Evolutionary conservation across 2,888 invertebrate species (phyloP).

Genomic region (Copidosoma aretas): DNA sequence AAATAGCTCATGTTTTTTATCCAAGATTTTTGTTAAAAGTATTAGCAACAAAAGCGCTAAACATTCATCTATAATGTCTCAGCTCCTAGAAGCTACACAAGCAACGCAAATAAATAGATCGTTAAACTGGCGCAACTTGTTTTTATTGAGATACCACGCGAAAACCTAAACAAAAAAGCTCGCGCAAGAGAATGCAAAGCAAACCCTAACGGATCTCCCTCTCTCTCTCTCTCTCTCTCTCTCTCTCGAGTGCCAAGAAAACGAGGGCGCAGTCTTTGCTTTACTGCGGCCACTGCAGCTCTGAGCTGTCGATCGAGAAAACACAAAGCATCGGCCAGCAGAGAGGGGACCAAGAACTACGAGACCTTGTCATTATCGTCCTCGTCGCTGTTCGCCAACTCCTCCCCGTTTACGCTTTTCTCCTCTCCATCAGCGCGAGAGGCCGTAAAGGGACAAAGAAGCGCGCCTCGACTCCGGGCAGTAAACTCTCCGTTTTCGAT

Average conservation of each 20-base stretch:
- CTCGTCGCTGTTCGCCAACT: too few species aligned
- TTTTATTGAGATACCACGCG: too few species aligned
- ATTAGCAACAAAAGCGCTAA: too few species aligned
- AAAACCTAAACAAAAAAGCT: neutral
- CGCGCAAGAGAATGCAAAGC: neutral
- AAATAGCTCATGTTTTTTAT: too few species aligned
- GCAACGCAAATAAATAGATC: too few species aligned
- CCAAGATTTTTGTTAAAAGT: too few species aligned
- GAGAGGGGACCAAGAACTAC: constrained; percentile 39
- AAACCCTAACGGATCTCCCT: too few species aligned
- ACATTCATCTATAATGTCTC: too few species aligned
- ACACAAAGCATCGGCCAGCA: neutral
- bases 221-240: too few species aligned
- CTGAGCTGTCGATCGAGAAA: neutral
- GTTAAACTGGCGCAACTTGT: too few species aligned
- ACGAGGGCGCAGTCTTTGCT: neutral
- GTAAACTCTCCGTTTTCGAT: constrained; percentile 52
- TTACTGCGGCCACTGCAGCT: neutral
- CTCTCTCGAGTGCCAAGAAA: neutral
- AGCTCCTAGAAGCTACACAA: too few species aligned
- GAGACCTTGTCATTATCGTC: constrained; percentile 61
- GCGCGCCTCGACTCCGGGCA: constrained; percentile 46
- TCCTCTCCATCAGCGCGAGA: constrained; percentile 52
- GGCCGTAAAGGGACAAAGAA: constrained; percentile 62
- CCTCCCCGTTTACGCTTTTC: too few species aligned